Evolutionary conservation across 2,113 vertebrate species (phyloP), one percentile per base, ranked within the genome.

Genomic region (Phalacrocorax brasilianus): DNA sequence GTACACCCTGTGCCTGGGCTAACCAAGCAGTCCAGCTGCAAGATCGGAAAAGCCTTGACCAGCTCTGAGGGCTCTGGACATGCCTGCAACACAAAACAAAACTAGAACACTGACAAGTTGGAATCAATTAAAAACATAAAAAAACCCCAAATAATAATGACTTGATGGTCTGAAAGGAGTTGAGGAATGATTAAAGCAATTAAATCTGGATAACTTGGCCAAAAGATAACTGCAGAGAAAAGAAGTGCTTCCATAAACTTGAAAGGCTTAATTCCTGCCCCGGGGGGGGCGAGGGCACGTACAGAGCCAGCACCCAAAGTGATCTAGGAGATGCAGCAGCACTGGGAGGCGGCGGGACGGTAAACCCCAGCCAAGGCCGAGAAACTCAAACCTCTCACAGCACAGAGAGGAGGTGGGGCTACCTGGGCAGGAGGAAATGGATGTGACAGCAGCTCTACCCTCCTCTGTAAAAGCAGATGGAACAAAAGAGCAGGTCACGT

Each of bases 141-240:
- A 38, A 88, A 88, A 93, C 74, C 50, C 62, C 75, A 80, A 85
- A 80, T 67, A 90, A 49, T 59, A 88, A 93, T 56, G 33, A 84
- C 49, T 78, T 78, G 61, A 22, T 44, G 77, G 76, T 91, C 91
- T 91, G 86, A 80, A 94, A 94, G 62, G 83, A 93, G 72, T n/a
- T 75, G 68, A 88, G 44, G 62, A 89, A 58, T 44, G 11, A 77
- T 91, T 75, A 91, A 91, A 92, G 80, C 68, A 85, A 90, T 63
- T 94, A 94, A 89, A 78, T 82, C 42, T 59, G 50, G 40, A 30
- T 91, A 83, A 80, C 56, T 53, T 82, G 84, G 56, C 65, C 72
- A 56, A 78, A 40, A 74, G 68, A 83, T 23, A 91, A 67, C 40
- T 26, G 59, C 15, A 21, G 72, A 67, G 65, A 80, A 30, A 12